Percentiles rank a stretch among this genome's conserved stretches.
Conservation (phyloP, 30 jellyfish, hydroid and myxozoan species). For the Cassiopea andromeda region DNA sequence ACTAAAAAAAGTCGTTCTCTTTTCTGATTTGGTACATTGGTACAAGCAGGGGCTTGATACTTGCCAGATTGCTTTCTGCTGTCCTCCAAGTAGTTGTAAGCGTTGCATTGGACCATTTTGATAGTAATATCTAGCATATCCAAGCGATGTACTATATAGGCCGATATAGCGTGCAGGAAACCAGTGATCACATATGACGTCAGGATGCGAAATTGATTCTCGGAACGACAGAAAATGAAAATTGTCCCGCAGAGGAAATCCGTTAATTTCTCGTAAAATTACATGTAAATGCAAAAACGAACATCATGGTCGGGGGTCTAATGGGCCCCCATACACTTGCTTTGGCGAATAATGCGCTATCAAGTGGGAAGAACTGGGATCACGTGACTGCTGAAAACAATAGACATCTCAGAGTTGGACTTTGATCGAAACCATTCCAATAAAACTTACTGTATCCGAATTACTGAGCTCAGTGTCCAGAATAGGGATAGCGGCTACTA, state of each 20-base stretch:
- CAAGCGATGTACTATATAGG: not conserved
- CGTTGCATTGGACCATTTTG: not conserved
- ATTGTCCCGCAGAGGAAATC: slow-evolving; percentile 21
- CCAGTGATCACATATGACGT: slow-evolving; percentile 24
- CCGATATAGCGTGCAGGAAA: not conserved
- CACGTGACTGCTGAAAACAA: too few species aligned
- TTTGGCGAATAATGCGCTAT: too few species aligned
- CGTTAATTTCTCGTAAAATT: too few species aligned
- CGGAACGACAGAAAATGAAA: slow-evolving; percentile 23
- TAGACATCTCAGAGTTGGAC: too few species aligned
- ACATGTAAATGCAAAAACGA: too few species aligned
- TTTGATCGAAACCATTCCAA: too few species aligned
- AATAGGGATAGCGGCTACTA: too few species aligned
- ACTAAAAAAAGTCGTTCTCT: not conserved
- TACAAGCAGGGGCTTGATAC: not conserved
- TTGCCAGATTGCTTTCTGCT: not conserved
- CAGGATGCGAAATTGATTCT: not conserved
- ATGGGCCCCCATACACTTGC: too few species aligned
- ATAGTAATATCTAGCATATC: not conserved
- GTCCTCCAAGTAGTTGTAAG: not conserved
- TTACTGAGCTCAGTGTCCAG: too few species aligned
- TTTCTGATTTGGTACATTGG: not conserved
- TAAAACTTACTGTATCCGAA: too few species aligned
- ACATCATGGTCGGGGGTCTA: too few species aligned
- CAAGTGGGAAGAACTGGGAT: too few species aligned